Evolutionary conservation across 2,797 vertebrate genomes (phyloP), one percentile per base, ranked within the genome.

Genomic region (Myotis planiceps): DNA sequence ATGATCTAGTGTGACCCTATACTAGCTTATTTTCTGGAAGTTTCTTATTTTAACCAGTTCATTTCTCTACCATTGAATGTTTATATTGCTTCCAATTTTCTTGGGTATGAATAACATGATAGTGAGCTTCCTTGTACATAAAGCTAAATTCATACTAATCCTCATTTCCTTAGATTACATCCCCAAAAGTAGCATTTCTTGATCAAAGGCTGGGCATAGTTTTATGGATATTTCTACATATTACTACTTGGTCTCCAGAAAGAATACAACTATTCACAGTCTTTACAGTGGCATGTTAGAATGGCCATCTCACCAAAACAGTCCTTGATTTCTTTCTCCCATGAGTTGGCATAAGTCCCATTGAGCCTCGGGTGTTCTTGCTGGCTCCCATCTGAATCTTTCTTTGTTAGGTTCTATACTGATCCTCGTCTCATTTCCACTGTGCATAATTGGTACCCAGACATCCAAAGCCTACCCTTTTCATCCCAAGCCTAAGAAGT

Each of bases 151-250:
- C 53, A 7, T 13, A 16, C 45, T 65, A 69, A 53, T 76, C 14
- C 18, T 78, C 76, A 58, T 87, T 92, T 93, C 88, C 66, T 71
- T 69, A 69, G 55, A 89, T 79, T 91, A 87, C 16, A 93, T 83
- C 37, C 7, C 25, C 63, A 32, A 19, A 80, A 81, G 29, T 58
- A 16, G 29, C 88, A 63, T 29, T 37, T 78, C 93, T 68, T 34
- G 23, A 53, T 90, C 74, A 90, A 88, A 79, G 23, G 0, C 25
- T 75, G 60, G 37, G 27, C 49, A 25, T 51, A 58, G 72, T 88
- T 92, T 81, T 74, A 74, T 74, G 29, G 10, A 37, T 93, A 27
- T 87, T 81, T 45, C n/a, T 55, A 71, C 15, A 18, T 78, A 81
- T 78, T 47, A 51, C 45, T 72, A 82, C n/a, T 27, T 74, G 53